phyloP scores from a whole-genome alignment of 2,888 invertebrate genomes.

The Philaethria dido region DNA sequence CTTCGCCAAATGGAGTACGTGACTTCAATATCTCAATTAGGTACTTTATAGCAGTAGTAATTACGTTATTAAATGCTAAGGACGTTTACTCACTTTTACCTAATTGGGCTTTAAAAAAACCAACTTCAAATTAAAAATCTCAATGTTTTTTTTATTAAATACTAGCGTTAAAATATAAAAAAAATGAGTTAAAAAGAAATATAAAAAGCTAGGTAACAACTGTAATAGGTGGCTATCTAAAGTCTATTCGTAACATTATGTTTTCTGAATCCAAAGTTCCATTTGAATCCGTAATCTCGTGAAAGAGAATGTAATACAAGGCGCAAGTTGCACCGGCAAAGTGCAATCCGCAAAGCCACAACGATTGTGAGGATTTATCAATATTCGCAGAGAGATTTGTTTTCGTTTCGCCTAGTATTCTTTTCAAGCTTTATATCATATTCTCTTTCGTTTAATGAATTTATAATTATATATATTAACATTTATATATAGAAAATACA shows the following conservation, averaged over 20 bases:
- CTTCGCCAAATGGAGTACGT: conserved; percentile 68
- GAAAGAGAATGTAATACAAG: conserved; percentile 67
- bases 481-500: background rate
- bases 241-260: conserved; percentile 24
- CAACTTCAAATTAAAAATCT: background rate
- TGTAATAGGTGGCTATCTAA: background rate
- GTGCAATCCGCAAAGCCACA: conserved; percentile 70
- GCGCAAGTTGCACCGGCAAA: conserved; percentile 62
- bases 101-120: background rate
- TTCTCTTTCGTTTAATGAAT: conserved; percentile 16
- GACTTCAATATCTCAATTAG: conserved; percentile 64
- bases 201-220: background rate
- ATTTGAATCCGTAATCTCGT: conserved; percentile 51
- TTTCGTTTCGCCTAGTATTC: conserved; percentile 52
- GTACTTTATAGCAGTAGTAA: conserved; percentile 51
- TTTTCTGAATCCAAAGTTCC: conserved; percentile 33
- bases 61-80: conserved; percentile 39
- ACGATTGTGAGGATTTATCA: conserved; percentile 76
- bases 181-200: background rate
- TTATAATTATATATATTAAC: background rate
- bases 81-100: background rate
- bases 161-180: background rate
- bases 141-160: too few species aligned
- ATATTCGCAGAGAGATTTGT: conserved; percentile 64
- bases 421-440: conserved; percentile 51